Conservation (phyloP, 2,888 invertebrate genomes). For the Pollenia amentaria region DNA sequence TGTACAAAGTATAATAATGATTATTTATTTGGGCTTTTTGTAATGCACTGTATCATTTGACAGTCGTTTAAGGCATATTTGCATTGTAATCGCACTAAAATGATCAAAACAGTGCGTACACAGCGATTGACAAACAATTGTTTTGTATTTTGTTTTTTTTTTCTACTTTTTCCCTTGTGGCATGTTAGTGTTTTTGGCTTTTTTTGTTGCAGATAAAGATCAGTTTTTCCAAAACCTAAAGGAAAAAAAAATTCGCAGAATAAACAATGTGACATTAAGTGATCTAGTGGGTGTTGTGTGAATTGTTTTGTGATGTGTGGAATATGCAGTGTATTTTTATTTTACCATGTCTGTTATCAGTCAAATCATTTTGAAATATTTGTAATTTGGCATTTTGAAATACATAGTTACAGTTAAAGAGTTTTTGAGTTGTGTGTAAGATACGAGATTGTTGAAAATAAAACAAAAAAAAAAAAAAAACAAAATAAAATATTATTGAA, state of each 20-base stretch:
- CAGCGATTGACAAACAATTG: slow-evolving; percentile 66
- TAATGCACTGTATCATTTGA: slow-evolving; percentile 47
- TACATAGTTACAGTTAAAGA: slow-evolving; percentile 23
- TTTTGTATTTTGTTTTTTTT: slow-evolving; percentile 18
- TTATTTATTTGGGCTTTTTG: slow-evolving; percentile 22
- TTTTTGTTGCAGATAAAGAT: slow-evolving; percentile 47
- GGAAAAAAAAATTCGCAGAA: slow-evolving; percentile 45
- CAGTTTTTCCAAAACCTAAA: slow-evolving; percentile 37
- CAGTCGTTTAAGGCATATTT: slow-evolving; percentile 72
- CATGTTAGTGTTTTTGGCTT: slow-evolving; percentile 35
- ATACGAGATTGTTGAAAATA: too few species aligned
- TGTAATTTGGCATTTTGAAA: slow-evolving; percentile 21
- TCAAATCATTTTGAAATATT: slow-evolving; percentile 43
- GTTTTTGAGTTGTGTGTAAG: not conserved
- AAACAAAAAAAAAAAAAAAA: too few species aligned
- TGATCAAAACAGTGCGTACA: slow-evolving; percentile 69
- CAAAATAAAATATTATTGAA: too few species aligned
- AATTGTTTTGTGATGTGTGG: slow-evolving; percentile 47
- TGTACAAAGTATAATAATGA: slow-evolving; percentile 23
- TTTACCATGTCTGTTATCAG: slow-evolving; percentile 15
- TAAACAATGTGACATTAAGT: slow-evolving; percentile 71
- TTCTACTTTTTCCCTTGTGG: slow-evolving; percentile 35
- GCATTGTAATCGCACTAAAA: slow-evolving; percentile 66
- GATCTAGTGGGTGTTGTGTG: slow-evolving; percentile 67
- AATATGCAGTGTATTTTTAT: slow-evolving; percentile 1